phyloP scores from a whole-genome alignment of 1,140 invertebrate species.

The Pomacea maculata region DNA sequence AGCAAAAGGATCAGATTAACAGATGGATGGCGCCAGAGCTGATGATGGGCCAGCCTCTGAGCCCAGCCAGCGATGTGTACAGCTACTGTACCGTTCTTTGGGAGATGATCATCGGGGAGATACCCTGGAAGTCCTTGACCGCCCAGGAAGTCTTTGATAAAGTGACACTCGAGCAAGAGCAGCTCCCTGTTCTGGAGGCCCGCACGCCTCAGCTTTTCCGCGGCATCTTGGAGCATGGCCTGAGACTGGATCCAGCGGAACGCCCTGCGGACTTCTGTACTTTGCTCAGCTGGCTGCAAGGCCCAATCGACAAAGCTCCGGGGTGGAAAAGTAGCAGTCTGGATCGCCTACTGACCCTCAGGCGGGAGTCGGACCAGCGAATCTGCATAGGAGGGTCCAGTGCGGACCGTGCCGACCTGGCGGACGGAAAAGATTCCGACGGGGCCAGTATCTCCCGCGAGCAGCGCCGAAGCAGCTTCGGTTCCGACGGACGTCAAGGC shows the following conservation, averaged over 20 bases:
- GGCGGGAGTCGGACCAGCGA: constrained; percentile 2
- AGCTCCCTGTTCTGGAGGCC: constrained; percentile 10
- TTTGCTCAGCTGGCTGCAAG: constrained; percentile 5
- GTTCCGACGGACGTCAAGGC: no score
- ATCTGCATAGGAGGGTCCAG: neutral
- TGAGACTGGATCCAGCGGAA: constrained; percentile 25
- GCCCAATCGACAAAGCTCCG: constrained; percentile 4
- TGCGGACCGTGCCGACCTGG: no score
- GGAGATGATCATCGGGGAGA: constrained; percentile 54
- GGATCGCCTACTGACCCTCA: constrained; percentile 5
- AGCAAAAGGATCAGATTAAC: constrained; percentile 49
- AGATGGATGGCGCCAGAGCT: constrained; percentile 68
- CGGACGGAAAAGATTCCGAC: no score
- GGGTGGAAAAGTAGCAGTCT: neutral
- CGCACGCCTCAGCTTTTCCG: constrained; percentile 15
- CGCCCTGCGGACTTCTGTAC: constrained; percentile 3
- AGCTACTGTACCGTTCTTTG: constrained; percentile 65
- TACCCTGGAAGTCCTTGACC: constrained; percentile 32
- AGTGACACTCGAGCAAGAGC: constrained; percentile 21
- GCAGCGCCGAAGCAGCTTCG: no score
- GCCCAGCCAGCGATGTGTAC: constrained; percentile 64
- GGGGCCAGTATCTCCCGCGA: no score
- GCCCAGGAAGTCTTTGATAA: constrained; percentile 21
- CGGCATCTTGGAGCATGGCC: constrained; percentile 30
- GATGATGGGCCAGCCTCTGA: constrained; percentile 54